Conservation (phyloP, 2,888 invertebrate genomes). For the Leptogaster cylindrica region DNA sequence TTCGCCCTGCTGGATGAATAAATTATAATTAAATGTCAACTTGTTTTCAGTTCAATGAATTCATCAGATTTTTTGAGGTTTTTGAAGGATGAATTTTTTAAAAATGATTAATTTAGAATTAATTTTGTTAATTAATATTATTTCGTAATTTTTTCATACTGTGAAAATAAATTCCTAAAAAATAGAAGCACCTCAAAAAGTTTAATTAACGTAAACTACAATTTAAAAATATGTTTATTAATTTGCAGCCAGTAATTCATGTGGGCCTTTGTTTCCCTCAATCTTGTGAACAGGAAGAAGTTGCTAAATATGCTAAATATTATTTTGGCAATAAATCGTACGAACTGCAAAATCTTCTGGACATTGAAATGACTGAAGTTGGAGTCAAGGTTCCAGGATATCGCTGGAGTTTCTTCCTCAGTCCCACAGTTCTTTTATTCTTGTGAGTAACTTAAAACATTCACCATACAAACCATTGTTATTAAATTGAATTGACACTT, state of each 20-base stretch:
- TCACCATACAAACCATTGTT: too few relatives aligned
- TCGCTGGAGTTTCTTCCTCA: conserved; percentile 51
- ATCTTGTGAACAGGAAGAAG: conserved; percentile 57
- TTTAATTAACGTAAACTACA: background rate
- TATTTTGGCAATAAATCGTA: conserved; percentile 55
- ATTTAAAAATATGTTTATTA: background rate
- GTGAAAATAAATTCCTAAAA: too few relatives aligned
- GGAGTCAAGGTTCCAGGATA: conserved; percentile 53
- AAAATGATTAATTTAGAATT: too few relatives aligned
- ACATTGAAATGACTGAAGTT: conserved; percentile 53
- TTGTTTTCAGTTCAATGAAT: too few relatives aligned
- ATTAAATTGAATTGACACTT: too few relatives aligned
- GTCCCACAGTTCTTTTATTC: conserved; percentile 49
- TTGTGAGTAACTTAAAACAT: conserved; percentile 50
- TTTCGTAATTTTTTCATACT: too few relatives aligned
- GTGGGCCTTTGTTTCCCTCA: conserved; percentile 63
- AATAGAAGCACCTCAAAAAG: too few relatives aligned
- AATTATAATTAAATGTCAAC: too few relatives aligned
- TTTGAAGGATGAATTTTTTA: too few relatives aligned
- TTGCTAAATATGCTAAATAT: conserved; percentile 51
- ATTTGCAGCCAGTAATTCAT: conserved; percentile 55
- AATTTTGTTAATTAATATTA: too few relatives aligned
- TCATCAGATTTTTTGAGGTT: too few relatives aligned
- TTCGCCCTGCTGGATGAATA: too few relatives aligned
- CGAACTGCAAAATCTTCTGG: conserved; percentile 54